A percentile compares a stretch with the other conserved stretches of the same genome.
Conservation (phyloP, 2,113 vertebrate species). For the Callionymus lyra region DNA sequence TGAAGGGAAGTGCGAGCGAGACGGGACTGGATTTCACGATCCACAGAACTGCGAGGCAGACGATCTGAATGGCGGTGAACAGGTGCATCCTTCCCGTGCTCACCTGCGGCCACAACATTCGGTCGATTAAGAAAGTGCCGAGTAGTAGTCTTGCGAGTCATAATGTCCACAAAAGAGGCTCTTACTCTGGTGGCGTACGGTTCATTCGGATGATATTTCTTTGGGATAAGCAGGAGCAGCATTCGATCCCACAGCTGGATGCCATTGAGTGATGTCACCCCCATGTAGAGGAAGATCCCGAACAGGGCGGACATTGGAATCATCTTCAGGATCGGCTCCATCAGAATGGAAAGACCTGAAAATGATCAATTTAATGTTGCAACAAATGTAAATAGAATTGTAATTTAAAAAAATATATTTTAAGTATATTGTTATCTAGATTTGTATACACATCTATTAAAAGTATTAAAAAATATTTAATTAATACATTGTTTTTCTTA, state of each 20-base stretch:
- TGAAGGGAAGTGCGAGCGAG: conserved; percentile 82
- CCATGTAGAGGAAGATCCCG: conserved; percentile 98
- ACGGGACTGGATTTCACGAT: conserved; percentile 70
- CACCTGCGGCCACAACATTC: conserved; percentile 66
- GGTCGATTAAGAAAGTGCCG: background rate
- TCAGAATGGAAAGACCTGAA: conserved; percentile 86
- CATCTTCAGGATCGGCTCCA: conserved; percentile 85
- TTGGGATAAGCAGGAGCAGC: conserved; percentile 80
- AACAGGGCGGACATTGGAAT: conserved; percentile 89
- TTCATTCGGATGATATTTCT: conserved; percentile 84
- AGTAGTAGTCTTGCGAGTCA: background rate
- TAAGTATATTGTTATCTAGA: too few relatives aligned
- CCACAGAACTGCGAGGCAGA: conserved; percentile 77
- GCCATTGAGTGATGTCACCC: conserved; percentile 88
- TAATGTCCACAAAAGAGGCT: background rate
- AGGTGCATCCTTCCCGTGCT: conserved; percentile 88
- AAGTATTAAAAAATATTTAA: too few relatives aligned
- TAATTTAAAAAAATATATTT: background rate
- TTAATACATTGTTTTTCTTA: too few relatives aligned
- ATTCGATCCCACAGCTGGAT: conserved; percentile 93
- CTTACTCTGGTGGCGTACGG: conserved; percentile 79
- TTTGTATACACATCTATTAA: too few relatives aligned
- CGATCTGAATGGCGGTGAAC: conserved; percentile 80
- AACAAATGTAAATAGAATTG: background rate
- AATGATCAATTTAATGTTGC: background rate